Percentiles rank a stretch among this genome's conserved stretches.
Conservation (phyloP, 2,888 invertebrate genomes). For the Augochlorella aurata region DNA sequence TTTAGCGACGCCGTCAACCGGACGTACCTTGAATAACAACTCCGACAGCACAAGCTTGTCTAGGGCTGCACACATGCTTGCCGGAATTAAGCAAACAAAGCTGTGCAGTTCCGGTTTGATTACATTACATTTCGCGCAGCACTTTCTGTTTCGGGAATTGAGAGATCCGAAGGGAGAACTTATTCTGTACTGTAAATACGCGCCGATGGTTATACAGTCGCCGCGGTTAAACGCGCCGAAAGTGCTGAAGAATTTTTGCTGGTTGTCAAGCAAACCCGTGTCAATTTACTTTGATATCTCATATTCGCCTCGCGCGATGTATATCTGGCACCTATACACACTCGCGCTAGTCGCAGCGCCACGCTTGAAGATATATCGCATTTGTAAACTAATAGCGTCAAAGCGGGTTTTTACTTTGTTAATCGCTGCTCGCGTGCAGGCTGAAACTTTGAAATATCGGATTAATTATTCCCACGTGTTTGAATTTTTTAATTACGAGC, state of each 20-base stretch:
- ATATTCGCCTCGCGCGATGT: slow-evolving; percentile 34
- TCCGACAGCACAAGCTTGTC: not conserved
- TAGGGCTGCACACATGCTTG: not conserved
- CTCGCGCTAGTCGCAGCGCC: slow-evolving; percentile 2
- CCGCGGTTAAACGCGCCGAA: slow-evolving; percentile 51
- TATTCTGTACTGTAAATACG: slow-evolving; percentile 43
- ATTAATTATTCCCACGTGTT: slow-evolving; percentile 20
- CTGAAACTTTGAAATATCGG: slow-evolving; percentile 17
- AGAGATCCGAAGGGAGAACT: slow-evolving; percentile 22
- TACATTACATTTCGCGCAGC: slow-evolving; percentile 11
- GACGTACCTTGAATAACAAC: not conserved
- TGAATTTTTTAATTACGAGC: slow-evolving; percentile 41
- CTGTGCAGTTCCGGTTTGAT: slow-evolving; percentile 12
- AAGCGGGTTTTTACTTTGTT: slow-evolving; percentile 30
- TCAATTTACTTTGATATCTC: slow-evolving; percentile 65
- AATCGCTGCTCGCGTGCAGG: not conserved
- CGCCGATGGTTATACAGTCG: slow-evolving; percentile 22
- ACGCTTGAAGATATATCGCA: slow-evolving; percentile 50
- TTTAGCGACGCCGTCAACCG: not conserved
- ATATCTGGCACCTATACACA: slow-evolving; percentile 28
- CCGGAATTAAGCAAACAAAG: slow-evolving; percentile 11
- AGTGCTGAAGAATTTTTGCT: slow-evolving; percentile 52
- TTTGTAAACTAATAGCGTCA: slow-evolving; percentile 53
- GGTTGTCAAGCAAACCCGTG: slow-evolving; percentile 54
- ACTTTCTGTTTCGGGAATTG: slow-evolving; percentile 1